Evolutionary conservation across 2,113 vertebrate genomes (phyloP).

Genomic region (Neopipo cinnamomea): DNA sequence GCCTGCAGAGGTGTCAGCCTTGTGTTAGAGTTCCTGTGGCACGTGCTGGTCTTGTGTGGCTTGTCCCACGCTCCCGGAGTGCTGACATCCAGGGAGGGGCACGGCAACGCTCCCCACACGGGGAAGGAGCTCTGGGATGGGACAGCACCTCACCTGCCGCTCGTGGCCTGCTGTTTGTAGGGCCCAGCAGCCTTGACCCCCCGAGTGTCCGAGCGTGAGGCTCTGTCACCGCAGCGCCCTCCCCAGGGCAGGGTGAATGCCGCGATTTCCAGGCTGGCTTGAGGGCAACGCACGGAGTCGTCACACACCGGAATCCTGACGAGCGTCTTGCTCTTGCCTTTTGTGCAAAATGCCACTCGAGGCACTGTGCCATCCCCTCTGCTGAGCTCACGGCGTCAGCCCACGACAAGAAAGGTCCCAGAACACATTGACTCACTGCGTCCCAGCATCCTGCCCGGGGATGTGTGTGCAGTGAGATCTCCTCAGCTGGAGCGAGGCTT

Average conservation of each 20-base stretch:
- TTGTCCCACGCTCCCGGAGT: not conserved
- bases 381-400: slow-evolving; percentile 6
- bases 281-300: not conserved
- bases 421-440: not conserved
- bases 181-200: not conserved
- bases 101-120: accelerated
- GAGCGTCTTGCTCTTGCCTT: not conserved
- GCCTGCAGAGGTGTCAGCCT: not conserved
- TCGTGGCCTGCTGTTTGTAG: not conserved
- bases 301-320: not conserved
- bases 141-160: accelerated
- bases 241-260: not conserved
- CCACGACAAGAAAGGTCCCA: not conserved
- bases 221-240: not conserved
- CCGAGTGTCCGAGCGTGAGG: not conserved
- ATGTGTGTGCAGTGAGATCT: not conserved
- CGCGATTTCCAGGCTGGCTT: not conserved
- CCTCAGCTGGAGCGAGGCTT: not conserved
- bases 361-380: not conserved
- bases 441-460: not conserved
- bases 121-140: not conserved
- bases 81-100: not conserved
- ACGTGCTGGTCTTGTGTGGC: not conserved
- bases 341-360: not conserved
- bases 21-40: not conserved